These are phyloP conservation scores for Conchocele bisecta DNA, from an alignment of 2,888 invertebrate genomes.

Conservation along the genomic window DNA sequence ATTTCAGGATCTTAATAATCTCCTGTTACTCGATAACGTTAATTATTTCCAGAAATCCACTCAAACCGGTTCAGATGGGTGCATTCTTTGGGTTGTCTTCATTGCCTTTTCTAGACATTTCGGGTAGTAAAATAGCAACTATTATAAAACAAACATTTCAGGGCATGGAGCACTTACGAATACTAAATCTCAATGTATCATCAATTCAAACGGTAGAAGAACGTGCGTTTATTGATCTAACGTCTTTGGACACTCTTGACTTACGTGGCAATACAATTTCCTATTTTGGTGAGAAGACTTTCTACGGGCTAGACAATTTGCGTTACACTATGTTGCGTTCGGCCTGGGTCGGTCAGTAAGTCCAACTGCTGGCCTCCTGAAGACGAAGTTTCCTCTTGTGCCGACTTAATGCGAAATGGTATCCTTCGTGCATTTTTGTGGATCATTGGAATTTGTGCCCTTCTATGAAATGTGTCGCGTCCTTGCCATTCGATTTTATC, in stretches of 20 bases:
- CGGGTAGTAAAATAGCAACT: constrained; percentile 13
- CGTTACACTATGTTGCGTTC: constrained; percentile 1
- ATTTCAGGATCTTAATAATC: constrained; percentile 16
- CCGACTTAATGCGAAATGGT: not conserved
- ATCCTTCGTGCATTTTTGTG: not conserved
- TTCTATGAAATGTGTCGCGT: not conserved
- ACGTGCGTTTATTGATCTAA: constrained; percentile 35
- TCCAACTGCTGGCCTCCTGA: not conserved
- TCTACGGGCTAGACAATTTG: constrained; percentile 25
- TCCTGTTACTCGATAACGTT: constrained; percentile 19
- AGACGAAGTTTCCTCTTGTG: constrained; percentile 6
- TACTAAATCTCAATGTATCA: constrained; percentile 20
- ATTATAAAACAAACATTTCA: constrained; percentile 29
- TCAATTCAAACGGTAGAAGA: constrained; percentile 22
- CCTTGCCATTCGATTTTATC: not conserved
- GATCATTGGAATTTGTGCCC: not conserved
- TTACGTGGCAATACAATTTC: constrained; percentile 26
- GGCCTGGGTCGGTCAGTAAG: not conserved
- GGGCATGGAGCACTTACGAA: constrained; percentile 2
- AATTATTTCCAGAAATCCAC: constrained; percentile 30
- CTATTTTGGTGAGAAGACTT: constrained; percentile 27
- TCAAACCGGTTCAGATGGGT: constrained; percentile 20
- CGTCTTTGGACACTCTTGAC: constrained; percentile 16
- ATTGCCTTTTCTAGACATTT: constrained; percentile 25
- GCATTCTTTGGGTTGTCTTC: constrained; percentile 26